Base-by-base conservation (phyloP, 1,140 invertebrate species). In the Zaprionus vittiger region DNA sequence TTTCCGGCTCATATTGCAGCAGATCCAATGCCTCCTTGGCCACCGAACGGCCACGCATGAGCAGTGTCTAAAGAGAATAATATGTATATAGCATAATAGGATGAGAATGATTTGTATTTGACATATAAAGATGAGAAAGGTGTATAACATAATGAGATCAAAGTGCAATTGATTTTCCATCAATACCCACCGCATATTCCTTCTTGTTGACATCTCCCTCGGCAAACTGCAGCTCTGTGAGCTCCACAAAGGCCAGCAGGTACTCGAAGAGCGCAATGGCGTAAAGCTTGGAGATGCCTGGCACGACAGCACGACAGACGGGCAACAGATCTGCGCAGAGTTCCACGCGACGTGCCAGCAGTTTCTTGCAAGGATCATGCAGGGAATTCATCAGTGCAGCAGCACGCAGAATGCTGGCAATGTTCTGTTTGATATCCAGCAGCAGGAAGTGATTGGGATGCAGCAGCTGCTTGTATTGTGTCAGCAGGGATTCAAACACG, bases 241-340 rank as follows among this genome's bases (percentile, higher is more conserved):
- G 89, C 71, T 95, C 94, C 15, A 95, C 93, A 59, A 95, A 93
- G 1, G 96, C 94, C 12, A 95, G 93, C 79, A 97, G 95, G 63
- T 97, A 93, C 93, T 97, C 96, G 64, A 97, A 97, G 49, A 97
- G 87, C 11, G 96, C 94, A 49, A 97, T 95, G 44, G 95, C 96
- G 95, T 92, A 85, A 79, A 94, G 93, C 79, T 96, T 94, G 9
- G 96, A 96, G 81, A 97, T 94, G 59, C 96, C 96, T 0, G 96
- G 96, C 44, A 96, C 96, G 2, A 97, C 92, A 28, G 95, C 94
- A 31, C 95, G 94, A 9, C 96, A 91, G 5, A 97, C 94, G 7
- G 93, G 92, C 26, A 96, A 65, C 49, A 97, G 79, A 74, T 96
- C 95, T 15, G 94, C 93, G 73, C 96, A 96, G 1, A 96, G 83